Evolutionary conservation across 53 echinoderm and acorn worm genomes (phyloP).

Genomic region (Glandiceps talaboti): DNA sequence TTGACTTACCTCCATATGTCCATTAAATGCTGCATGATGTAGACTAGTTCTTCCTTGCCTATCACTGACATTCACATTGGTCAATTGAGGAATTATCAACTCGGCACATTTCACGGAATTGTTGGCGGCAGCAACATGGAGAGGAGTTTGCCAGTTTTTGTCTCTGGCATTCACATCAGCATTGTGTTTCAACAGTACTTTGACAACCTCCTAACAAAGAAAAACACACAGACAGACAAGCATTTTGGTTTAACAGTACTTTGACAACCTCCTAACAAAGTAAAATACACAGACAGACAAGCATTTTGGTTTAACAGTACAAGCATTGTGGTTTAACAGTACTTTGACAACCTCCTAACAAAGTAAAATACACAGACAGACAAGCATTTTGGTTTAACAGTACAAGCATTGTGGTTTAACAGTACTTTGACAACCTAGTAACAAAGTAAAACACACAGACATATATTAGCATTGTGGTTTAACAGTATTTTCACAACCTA

Average conservation of each 20-base stretch:
- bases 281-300: too few species aligned
- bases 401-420: too few species aligned
- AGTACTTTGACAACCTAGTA: too few species aligned
- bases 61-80: constrained; percentile 84
- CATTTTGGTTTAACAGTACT: too few species aligned
- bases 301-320: too few species aligned
- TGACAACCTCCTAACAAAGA: constrained; percentile 52
- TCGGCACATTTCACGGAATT: constrained; percentile 88
- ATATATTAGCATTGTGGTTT: constrained; percentile 87
- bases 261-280: too few species aligned
- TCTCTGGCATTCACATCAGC: constrained; percentile 94
- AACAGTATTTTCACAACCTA: constrained; percentile 75
- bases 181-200: constrained; percentile 79
- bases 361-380: too few species aligned
- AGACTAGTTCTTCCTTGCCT: constrained; percentile 86
- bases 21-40: constrained; percentile 95
- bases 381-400: too few species aligned
- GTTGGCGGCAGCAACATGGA: constrained; percentile 91
- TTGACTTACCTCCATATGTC: constrained; percentile 70
- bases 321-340: constrained; percentile 81
- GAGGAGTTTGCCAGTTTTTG: constrained; percentile 99
- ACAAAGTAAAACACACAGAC: too few species aligned
- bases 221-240: too few species aligned
- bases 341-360: constrained; percentile 71
- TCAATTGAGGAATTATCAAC: constrained; percentile 62